Evolutionary conservation across 1,140 invertebrate genomes (phyloP), one percentile per base, ranked within the genome.

Genomic region (Artemia franciscana): DNA sequence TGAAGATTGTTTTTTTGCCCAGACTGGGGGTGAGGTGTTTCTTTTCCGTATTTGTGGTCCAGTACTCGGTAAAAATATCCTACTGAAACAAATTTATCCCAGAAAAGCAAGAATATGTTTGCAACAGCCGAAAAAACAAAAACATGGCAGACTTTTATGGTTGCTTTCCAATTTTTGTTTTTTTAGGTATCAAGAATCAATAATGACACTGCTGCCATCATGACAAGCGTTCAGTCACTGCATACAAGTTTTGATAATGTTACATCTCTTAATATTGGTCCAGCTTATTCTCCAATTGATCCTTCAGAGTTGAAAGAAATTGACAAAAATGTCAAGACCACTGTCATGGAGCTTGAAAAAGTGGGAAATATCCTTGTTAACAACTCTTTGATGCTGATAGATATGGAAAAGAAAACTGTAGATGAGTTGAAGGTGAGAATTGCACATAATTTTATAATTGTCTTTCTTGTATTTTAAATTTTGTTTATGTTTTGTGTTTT

Each of bases 121-220:
- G n/a, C n/a, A n/a, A n/a, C n/a, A n/a, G n/a, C n/a, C n/a, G n/a
- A n/a, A n/a, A n/a, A n/a, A n/a, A n/a, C n/a, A n/a, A n/a, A n/a
- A n/a, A n/a, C n/a, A n/a, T n/a, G n/a, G n/a, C n/a, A n/a, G n/a
- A n/a, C n/a, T n/a, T n/a, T n/a, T n/a, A n/a, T n/a, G n/a, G n/a
- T n/a, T n/a, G n/a, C n/a, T n/a, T n/a, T n/a, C n/a, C n/a, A n/a
- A n/a, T n/a, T n/a, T n/a, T n/a, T n/a, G n/a, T 51, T 51, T 18
- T 24, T 26, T 12, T 26, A 63, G 62, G 28, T 57, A 9, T 26
- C 30, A 9, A 28, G 58, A n/a, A 56, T 64, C 25, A 64, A 62
- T 26, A 64, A 64, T 24, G 63, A 64, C 18, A 62, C 63, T 24
- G 24, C 63, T n/a, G 63, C 63, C 26, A 64, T 64, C 26, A 27